These are phyloP conservation scores for Hepsetus odoe DNA, from an alignment of 2,113 vertebrate genomes.

Conservation along the genomic window DNA sequence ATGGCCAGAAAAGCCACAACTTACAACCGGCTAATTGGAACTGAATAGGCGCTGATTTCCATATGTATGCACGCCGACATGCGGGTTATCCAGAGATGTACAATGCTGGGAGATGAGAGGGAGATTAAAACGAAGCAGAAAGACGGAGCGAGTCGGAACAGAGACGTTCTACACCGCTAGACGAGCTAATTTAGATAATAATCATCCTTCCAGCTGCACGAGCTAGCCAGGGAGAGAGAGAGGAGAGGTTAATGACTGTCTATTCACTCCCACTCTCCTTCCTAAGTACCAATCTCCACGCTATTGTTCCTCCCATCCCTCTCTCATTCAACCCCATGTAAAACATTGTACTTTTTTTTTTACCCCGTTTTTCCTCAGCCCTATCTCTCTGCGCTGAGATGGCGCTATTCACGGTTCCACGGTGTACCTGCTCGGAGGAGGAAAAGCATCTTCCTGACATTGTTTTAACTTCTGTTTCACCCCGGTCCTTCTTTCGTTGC, in stretches of 20 bases:
- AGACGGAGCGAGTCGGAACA: constrained; percentile 7
- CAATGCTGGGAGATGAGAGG: constrained; percentile 40
- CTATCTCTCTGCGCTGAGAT: constrained; percentile 1
- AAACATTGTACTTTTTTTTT: constrained; percentile 23
- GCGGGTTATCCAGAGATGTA: constrained; percentile 38
- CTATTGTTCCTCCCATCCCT: constrained; percentile 46
- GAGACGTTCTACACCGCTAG: constrained; percentile 32
- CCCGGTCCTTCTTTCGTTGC: neutral
- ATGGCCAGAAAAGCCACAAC: constrained; percentile 6
- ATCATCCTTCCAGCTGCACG: constrained; percentile 40
- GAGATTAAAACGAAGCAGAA: constrained; percentile 40
- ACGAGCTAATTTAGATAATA: constrained; percentile 59
- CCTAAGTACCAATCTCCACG: constrained; percentile 43
- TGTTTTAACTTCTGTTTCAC: constrained; percentile 2
- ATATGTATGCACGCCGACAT: constrained; percentile 41
- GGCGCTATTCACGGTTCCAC: neutral
- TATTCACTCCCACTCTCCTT: constrained; percentile 49
- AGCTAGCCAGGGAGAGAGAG: neutral
- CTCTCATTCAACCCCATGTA: constrained; percentile 27
- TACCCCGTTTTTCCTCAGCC: neutral
- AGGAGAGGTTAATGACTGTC: constrained; percentile 50
- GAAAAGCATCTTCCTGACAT: constrained; percentile 9
- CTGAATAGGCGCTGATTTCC: constrained; percentile 51
- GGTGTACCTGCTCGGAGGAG: neutral
- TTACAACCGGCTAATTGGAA: constrained; percentile 34